These are phyloP conservation scores for Bubo scandiacus DNA, from an alignment of 2,113 vertebrate genomes.

Conservation along the genomic window DNA sequence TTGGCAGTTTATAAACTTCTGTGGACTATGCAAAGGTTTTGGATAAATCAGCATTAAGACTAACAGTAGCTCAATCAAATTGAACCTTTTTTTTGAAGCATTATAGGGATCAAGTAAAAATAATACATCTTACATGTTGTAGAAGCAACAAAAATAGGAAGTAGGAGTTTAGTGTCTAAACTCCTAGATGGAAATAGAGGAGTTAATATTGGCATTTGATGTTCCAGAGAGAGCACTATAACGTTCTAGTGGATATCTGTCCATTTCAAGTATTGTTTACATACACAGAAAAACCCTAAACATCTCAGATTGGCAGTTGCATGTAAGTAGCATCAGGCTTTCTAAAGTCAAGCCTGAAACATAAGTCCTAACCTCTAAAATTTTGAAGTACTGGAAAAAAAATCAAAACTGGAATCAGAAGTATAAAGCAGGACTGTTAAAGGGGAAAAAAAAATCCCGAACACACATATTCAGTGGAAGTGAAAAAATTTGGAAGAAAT, in stretches of 20 bases:
- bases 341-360: not conserved
- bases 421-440: not conserved
- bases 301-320: not conserved
- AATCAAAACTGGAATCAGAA: not conserved
- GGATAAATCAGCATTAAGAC: not conserved
- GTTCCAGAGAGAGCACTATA: not conserved
- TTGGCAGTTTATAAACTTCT: not conserved
- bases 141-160: not conserved
- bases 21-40: not conserved
- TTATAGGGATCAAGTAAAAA: fast-evolving
- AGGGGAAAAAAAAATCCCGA: fast-evolving
- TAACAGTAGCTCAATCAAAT: not conserved
- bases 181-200: not conserved
- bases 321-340: not conserved
- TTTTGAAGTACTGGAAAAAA: not conserved
- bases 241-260: not conserved
- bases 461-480: not conserved
- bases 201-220: not conserved
- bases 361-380: not conserved
- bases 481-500: not conserved
- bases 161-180: not conserved
- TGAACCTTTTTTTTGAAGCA: not conserved
- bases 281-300: not conserved
- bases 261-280: not conserved
- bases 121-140: not conserved